Percentiles rank a stretch among this genome's conserved stretches.
Evolutionary conservation across 2,113 vertebrate genomes (phyloP).

Genomic region (Oryzias melastigma): DNA sequence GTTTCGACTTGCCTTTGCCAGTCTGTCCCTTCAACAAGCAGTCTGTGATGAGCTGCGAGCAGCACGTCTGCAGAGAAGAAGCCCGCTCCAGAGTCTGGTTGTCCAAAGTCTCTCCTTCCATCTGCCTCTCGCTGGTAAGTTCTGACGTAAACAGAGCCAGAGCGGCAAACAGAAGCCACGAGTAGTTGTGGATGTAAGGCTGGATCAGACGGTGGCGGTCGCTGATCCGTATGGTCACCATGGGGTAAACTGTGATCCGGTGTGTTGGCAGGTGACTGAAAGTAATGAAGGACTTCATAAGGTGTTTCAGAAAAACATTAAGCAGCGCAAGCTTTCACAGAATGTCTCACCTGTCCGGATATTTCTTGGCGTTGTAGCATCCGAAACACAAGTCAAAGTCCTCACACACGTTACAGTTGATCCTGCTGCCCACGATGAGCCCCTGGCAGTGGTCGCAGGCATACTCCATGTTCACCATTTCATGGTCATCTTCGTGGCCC

Average conservation of each 20-base stretch:
- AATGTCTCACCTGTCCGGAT: constrained; percentile 86
- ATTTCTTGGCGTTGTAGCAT: constrained; percentile 93
- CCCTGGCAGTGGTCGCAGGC: constrained; percentile 95
- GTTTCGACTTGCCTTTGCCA: constrained; percentile 81
- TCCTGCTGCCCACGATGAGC: constrained; percentile 93
- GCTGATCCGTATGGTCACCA: constrained; percentile 93
- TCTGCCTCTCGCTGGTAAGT: constrained; percentile 78
- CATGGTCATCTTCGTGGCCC: constrained; percentile 94
- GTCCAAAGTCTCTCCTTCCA: constrained; percentile 77
- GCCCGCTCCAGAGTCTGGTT: constrained; percentile 65
- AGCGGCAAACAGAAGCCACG: constrained; percentile 93
- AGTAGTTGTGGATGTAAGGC: constrained; percentile 96
- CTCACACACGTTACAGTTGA: constrained; percentile 94
- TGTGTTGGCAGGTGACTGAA: constrained; percentile 92
- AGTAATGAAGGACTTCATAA: not conserved
- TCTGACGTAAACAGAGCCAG: constrained; percentile 91
- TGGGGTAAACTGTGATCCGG: constrained; percentile 90
- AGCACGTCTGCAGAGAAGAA: constrained; percentile 80
- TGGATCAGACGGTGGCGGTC: constrained; percentile 94
- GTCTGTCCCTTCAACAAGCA: constrained; percentile 92
- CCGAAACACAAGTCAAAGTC: constrained; percentile 98
- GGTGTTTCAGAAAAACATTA: not conserved
- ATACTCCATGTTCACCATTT: constrained; percentile 98
- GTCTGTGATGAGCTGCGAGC: constrained; percentile 89
- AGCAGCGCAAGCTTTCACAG: not conserved